phyloP scores from a whole-genome alignment of 2,113 vertebrate genomes.

The Crotophaga sulcirostris region DNA sequence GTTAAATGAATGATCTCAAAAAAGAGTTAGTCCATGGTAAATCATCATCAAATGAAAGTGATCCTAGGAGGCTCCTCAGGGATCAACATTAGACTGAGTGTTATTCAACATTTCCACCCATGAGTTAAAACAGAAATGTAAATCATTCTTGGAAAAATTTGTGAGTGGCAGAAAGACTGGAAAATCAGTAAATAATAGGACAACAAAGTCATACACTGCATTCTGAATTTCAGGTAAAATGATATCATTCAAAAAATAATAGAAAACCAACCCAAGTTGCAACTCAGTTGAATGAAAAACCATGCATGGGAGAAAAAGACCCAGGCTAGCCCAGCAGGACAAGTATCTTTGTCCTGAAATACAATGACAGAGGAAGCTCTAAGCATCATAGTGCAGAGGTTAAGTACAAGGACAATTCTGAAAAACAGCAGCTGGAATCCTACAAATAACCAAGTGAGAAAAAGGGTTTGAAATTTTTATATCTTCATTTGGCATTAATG shows the following conservation, averaged over 20 bases:
- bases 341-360: not conserved
- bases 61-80: conserved; percentile 6
- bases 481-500: not conserved
- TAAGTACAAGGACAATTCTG: not conserved
- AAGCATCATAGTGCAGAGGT: not conserved
- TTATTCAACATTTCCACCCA: conserved; percentile 49
- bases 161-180: conserved; percentile 12
- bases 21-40: conserved; percentile 21
- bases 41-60: conserved; percentile 11
- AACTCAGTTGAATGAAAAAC: not conserved
- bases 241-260: not conserved
- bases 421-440: not conserved
- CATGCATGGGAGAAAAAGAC: not conserved
- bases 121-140: conserved; percentile 41
- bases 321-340: not conserved
- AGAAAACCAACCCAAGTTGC: not conserved
- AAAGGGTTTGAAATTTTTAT: not conserved
- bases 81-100: conserved; percentile 16
- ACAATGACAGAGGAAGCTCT: not conserved
- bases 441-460: not conserved
- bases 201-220: not conserved
- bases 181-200: conserved; percentile 40
- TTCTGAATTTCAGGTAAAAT: not conserved
- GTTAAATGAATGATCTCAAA: not conserved
- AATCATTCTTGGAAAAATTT: conserved; percentile 51